Evolutionary conservation across 2,797 vertebrate species (phyloP).

Genomic region (Thunnus albacares): DNA sequence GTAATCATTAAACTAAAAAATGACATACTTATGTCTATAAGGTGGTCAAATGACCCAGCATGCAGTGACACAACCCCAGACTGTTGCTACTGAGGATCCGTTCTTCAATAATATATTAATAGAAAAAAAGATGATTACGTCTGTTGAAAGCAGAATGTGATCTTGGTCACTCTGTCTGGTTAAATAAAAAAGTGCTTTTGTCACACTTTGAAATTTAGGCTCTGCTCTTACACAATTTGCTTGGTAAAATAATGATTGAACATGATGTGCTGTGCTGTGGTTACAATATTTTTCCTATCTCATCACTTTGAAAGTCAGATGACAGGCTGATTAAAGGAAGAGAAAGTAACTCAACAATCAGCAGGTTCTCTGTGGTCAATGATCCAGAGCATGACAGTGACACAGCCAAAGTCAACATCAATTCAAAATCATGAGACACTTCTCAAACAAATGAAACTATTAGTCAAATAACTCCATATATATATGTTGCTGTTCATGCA

Average conservation of each 20-base stretch:
- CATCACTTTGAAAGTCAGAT: constrained; percentile 54
- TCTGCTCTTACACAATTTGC: background rate
- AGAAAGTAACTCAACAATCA: constrained; percentile 54
- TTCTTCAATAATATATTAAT: too few species aligned
- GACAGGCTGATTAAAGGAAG: constrained; percentile 61
- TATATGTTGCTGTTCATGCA: background rate
- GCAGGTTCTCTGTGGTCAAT: constrained; percentile 33
- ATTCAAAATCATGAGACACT: constrained; percentile 2
- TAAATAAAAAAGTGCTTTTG: background rate
- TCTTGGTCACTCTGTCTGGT: background rate
- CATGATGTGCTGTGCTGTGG: background rate
- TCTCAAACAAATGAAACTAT: background rate
- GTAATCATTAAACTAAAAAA: too few species aligned
- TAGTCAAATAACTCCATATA: background rate
- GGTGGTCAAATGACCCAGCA: too few species aligned
- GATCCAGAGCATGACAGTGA: background rate
- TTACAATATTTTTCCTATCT: constrained; percentile 27
- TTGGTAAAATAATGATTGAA: constrained; percentile 1
- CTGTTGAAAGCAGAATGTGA: background rate
- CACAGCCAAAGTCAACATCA: background rate
- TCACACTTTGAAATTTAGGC: background rate
- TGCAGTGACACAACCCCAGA: too few species aligned
- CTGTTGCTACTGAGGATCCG: too few species aligned
- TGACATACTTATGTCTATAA: too few species aligned
- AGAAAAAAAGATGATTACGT: too few species aligned